Evolutionary conservation across 2,797 vertebrate genomes (phyloP), one percentile per base, ranked within the genome.

Genomic region (Leptodactylus fallax): DNA sequence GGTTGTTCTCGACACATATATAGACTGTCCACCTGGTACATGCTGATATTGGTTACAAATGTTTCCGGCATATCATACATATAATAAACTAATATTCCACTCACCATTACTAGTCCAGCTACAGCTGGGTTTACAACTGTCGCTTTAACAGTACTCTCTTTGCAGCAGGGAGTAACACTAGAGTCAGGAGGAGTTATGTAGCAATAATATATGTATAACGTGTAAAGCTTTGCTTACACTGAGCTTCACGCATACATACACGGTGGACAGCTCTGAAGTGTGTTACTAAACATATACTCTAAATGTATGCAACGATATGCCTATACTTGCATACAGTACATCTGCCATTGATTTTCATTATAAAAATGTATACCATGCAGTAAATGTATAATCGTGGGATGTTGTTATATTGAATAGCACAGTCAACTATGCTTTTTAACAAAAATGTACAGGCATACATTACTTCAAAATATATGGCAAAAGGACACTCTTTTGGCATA

Each of bases 1-100:
- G 67, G 25, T 79, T 27, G 49, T 71, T 71, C 72, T 63, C 25
- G 51, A 14, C 27, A 72, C 56, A 53, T 63, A 63, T 81, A 81
- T 63, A 63, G 49, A 51, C 23, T 63, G 67, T 45, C 60, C 79
- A 81, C 58, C 17, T 47, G 27, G 19, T 63, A 49, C 45, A 81
- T 14, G 10, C 19, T 49, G 36, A 49, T 49, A 81, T 2, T 10
- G 45, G 5, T 65, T 81, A 81, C 9, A 81, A 80, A 45, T n/a
- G 1, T 60, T 21, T 65, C 2, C 53, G 11, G 56, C 4, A 79
- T 25, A 25, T 79, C 45, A 19, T 14, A 47, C 45, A 7, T 4
- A 63, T 61, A 27, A 3, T 60, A 51, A 23, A 14, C 9, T 13
- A n/a, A 23, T 65, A n/a, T 53, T n/a, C 6, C 19, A 13, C 56